A percentile compares a stretch with the other conserved stretches of the same genome.
Conservation (phyloP, 1,140 invertebrate species). For the Diorhabda sublineata region DNA sequence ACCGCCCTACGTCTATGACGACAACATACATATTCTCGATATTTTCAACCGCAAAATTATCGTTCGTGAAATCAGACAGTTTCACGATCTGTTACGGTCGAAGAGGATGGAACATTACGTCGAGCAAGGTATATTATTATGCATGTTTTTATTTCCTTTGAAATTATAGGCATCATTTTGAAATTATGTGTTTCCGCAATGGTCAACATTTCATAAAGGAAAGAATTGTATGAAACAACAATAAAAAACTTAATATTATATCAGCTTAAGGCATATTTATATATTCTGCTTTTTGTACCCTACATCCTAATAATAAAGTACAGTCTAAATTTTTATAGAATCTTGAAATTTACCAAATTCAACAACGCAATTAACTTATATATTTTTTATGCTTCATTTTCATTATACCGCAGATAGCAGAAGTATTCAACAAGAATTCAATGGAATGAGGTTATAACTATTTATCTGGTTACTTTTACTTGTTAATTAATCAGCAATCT, state of each 20-base stretch:
- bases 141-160: background rate
- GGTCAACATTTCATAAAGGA: background rate
- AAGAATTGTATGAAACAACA: background rate
- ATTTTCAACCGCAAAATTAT: background rate
- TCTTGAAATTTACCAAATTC: too few relatives aligned
- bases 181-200: background rate
- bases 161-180: background rate
- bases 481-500: too few relatives aligned
- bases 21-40: background rate
- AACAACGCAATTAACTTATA: too few relatives aligned
- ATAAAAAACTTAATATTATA: background rate
- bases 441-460: too few relatives aligned
- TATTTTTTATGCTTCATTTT: too few relatives aligned
- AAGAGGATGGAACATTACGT: background rate
- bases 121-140: background rate
- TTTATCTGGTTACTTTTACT: too few relatives aligned
- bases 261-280: too few relatives aligned
- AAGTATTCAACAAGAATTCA: too few relatives aligned
- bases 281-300: too few relatives aligned
- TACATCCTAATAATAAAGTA: too few relatives aligned
- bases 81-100: slow-evolving; percentile 1
- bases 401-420: too few relatives aligned
- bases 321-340: too few relatives aligned
- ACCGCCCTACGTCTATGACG: background rate
- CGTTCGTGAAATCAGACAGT: background rate